Base-by-base conservation (phyloP, 2,797 vertebrate species). In the Aeoliscus strigatus region DNA sequence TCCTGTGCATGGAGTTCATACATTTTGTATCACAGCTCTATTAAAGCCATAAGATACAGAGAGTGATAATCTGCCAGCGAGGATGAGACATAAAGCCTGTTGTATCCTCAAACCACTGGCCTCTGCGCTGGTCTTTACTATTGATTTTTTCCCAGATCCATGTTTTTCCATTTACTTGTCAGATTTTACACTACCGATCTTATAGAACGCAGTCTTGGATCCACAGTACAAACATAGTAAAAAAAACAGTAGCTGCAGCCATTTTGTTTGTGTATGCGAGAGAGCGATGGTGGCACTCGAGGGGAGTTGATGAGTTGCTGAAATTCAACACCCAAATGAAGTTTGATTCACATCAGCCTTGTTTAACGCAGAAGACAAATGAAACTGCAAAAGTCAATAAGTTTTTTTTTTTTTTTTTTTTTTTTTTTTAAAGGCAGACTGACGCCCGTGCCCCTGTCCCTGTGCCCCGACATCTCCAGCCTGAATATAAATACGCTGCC, bases 161-260 rank as follows among this genome's bases (percentile, higher is more conserved):
- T 81, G 79, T 73, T 75, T 77, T 80, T 73, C 75, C 74, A 81
- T 80, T 81, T 77, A 69, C 67, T 75, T 80, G 77, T 80, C 73
- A 69, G 51, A 68, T 80, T 80, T 83, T 78, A 78, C 81, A 77
- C 66, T 77, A 58, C 61, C 44, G 75, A 73, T 75, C 70, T 68
- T 79, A 81, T 83, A 81, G 75, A 76, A 70, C 53, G 27, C 46
- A 9, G 33, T 33, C 51, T 43, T 39, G 6, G 55, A 66, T 68
- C 48, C 70, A 42, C 66, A n/a, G n/a, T n/a, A n/a, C n/a, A n/a
- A n/a, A n/a, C n/a, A n/a, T n/a, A n/a, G n/a, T n/a, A 41, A 43
- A 24, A 48, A 27, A 32, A 12, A 25, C 41, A 31, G 40, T 30
- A 24, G 63, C 70, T 57, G 23, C 14, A 17, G 55, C 69, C 52